Percentiles rank a stretch among this genome's conserved stretches.
Conservation (phyloP, 2,888 invertebrate genomes). For the Plusia festucae region DNA sequence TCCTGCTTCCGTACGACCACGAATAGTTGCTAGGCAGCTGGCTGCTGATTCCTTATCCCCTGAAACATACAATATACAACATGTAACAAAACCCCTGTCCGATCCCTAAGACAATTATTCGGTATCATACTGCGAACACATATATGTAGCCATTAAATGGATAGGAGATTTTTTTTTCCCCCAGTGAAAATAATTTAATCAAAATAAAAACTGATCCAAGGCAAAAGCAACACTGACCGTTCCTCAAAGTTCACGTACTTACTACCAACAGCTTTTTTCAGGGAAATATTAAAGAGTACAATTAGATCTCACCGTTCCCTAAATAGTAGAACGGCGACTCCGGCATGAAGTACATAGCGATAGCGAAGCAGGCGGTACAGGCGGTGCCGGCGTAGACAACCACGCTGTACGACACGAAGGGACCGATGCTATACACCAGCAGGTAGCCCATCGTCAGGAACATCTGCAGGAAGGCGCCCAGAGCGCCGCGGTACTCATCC, state of each 20-base stretch:
- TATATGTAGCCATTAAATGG: too few species aligned
- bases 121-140: too few species aligned
- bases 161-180: too few species aligned
- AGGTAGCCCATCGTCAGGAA: conserved; percentile 93
- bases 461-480: conserved; percentile 94
- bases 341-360: conserved; percentile 92
- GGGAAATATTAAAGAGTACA: too few species aligned
- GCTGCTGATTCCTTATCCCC: conserved; percentile 90
- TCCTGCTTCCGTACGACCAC: conserved; percentile 89
- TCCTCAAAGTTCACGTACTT: too few species aligned
- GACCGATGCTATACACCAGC: conserved; percentile 92
- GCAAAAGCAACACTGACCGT: too few species aligned
- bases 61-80: too few species aligned
- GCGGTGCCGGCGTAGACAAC: conserved; percentile 91
- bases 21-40: conserved; percentile 90
- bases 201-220: too few species aligned
- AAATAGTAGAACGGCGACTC: conserved; percentile 94
- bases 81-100: too few species aligned
- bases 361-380: conserved; percentile 90
- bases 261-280: too few species aligned
- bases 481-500: conserved; percentile 93
- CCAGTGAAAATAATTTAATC: too few species aligned
- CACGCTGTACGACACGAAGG: conserved; percentile 90
- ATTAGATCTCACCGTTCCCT: conserved; percentile 85
- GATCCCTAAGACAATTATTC: too few species aligned